Evolutionary conservation across 2,888 invertebrate genomes (phyloP), one percentile per base, ranked within the genome.

Genomic region (Sinodicranocentrus sp.): DNA sequence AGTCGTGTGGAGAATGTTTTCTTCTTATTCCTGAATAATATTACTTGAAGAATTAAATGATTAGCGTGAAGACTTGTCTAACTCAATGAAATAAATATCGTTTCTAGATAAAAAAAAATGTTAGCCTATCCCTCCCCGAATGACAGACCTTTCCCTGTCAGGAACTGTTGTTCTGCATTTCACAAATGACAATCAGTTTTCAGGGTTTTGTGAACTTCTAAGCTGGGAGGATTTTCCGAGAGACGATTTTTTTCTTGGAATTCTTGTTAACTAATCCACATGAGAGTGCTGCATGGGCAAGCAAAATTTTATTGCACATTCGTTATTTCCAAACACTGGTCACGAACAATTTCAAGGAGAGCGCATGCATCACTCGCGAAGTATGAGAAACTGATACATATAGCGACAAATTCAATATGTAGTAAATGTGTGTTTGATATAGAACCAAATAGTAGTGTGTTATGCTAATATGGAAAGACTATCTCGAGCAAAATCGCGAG

Each of bases 261-360:
- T 75, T 76, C 39, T 76, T 43, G 23, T 25, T 26, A 57, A 61
- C 33, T 54, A 26, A 39, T 57, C 25, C 63, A 28, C 39, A 43
- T 43, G 21, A 10, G 25, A 28, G 54, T 43, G 71, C 65, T 70
- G 43, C 75, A 70, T 52, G 61, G 28, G 71, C 63, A 71, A 65
- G 44, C 67, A 61, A 67, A 72, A 77, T 70, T 52, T 71, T 83
- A 82, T 82, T 82, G 59, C 76, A 77, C 83, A 77, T 83, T 68
- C 59, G 52, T 68, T 68, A 68, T 84, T 84, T 84, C 84, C 83
- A 84, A 78, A 65, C 73, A 43, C 67, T 84, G 84, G 71, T 78
- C 84, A 79, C 68, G 78, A 84, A 75, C 57, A 54, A 84, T 84
- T 79, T 84, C 84, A 84, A 84, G 78, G 84, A 61, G 25, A 52